Evolutionary conservation across 2,113 vertebrate genomes (phyloP).

Genomic region (Sardina pilchardus): DNA sequence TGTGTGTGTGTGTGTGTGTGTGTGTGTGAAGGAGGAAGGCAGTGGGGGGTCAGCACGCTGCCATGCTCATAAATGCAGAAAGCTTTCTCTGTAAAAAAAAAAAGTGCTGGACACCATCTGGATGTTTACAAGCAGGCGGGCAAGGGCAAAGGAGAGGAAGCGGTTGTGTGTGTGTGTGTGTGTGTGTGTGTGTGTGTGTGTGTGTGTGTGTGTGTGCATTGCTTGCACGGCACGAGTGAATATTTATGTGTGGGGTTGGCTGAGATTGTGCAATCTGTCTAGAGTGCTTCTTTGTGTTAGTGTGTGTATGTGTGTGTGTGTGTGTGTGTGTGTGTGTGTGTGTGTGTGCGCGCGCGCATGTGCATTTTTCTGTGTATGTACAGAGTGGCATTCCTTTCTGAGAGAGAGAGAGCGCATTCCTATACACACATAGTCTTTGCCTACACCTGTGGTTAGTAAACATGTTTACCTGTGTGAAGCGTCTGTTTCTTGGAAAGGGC

Average conservation of each 20-base stretch:
- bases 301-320: background rate
- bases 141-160: conserved; percentile 29
- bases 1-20: conserved; percentile 32
- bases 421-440: background rate
- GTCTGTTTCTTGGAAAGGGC: background rate
- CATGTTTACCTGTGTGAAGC: background rate
- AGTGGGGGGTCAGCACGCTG: background rate
- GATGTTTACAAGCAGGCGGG: conserved; percentile 5
- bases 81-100: conserved; percentile 23
- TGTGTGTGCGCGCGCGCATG: background rate
- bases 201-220: background rate
- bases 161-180: conserved; percentile 25
- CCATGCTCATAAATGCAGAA: conserved; percentile 14
- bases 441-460: background rate
- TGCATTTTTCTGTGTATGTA: background rate
- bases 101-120: conserved; percentile 14
- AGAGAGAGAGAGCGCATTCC: background rate
- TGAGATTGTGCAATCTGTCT: background rate
- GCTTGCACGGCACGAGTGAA: background rate
- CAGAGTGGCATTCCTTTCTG: too few relatives aligned
- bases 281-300: background rate
- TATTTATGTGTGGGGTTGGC: conserved; percentile 9
- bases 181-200: conserved; percentile 19
- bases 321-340: background rate
- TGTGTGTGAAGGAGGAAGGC: conserved; percentile 27